Evolutionary conservation across 2,888 invertebrate species (phyloP), one percentile per base, ranked within the genome.

Genomic region (Chymomyza fuscimana): DNA sequence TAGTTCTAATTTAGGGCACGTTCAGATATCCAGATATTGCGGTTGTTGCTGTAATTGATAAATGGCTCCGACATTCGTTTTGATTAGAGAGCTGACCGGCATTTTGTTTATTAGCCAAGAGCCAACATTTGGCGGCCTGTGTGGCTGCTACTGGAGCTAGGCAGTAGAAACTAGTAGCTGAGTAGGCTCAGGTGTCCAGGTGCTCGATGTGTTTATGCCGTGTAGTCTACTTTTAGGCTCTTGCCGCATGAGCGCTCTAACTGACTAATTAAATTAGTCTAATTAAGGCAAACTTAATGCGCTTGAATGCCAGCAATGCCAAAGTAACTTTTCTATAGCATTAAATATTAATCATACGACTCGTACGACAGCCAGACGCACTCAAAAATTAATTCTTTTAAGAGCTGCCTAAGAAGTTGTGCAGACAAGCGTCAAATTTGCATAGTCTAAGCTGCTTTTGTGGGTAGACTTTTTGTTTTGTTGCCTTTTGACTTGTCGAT

Each of bases 1-100:
- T 84, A 72, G 74, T 16, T 36, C 64, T 85, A 85, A 87, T 87
- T 77, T 73, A 70, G 65, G 78, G 74, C 74, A 78, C 78, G 74
- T 86, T 72, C 67, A 67, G 75, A 56, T 59, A 59, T 84, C 73
- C 67, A 65, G 75, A 56, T 59, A 59, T 69, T 62, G 46, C 50
- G 64, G 54, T 67, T 68, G 22, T 63, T 65, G 25, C 16, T 16
- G n/a, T 65, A 46, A 46, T 46, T 46, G 40, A 46, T 46, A 46
- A 46, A 46, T 46, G 40, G 40, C 12, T 46, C 40, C 12, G 40
- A 12, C 40, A 46, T 46, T 46, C 40, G 40, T 46, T 46, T 46
- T 12, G 40, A 46, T 46, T 46, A 46, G 12, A 12, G 12, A 10
- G 40, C 12, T 46, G 10, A 46, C 10, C 40, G 40, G 12, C 40